Evolutionary conservation across 2,797 vertebrate genomes (phyloP).

Genomic region (Trachops cirrhosus): DNA sequence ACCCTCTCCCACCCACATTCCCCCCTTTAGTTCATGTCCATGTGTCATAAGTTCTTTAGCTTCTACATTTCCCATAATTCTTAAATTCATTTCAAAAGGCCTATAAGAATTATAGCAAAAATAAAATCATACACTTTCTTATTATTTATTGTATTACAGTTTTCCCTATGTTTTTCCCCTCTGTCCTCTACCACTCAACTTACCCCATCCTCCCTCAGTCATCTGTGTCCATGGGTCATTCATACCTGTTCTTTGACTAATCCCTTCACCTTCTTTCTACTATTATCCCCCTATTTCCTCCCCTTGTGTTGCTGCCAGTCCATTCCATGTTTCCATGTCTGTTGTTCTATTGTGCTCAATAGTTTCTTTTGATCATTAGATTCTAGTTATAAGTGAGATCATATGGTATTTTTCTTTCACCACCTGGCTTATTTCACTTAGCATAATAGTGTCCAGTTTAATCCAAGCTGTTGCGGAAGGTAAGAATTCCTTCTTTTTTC

Average conservation of each 20-base stretch:
- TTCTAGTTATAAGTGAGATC: neutral
- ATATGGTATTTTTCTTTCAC: neutral
- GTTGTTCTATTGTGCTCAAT: too few species aligned
- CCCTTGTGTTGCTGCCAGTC: neutral
- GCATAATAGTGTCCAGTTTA: neutral
- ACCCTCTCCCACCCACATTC: too few species aligned
- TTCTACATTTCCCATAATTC: too few species aligned
- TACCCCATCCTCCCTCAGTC: neutral
- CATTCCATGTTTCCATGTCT: neutral
- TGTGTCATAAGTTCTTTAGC: too few species aligned
- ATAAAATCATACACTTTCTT: neutral
- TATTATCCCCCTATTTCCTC: neutral
- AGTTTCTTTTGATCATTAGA: neutral
- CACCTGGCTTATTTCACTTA: neutral
- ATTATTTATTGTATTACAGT: too few species aligned
- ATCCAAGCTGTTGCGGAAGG: neutral
- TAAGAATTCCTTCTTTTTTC: neutral
- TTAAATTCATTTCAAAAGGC: neutral
- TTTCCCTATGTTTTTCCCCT: too few species aligned
- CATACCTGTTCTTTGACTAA: neutral
- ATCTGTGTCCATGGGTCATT: neutral
- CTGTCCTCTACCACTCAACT: too few species aligned
- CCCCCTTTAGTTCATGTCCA: too few species aligned
- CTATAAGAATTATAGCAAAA: neutral
- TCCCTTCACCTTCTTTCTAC: neutral